Evolutionary conservation across 37 sponge, comb jelly and placozoan species (phyloP).

Genomic region (Cladorhizidae sp.): DNA sequence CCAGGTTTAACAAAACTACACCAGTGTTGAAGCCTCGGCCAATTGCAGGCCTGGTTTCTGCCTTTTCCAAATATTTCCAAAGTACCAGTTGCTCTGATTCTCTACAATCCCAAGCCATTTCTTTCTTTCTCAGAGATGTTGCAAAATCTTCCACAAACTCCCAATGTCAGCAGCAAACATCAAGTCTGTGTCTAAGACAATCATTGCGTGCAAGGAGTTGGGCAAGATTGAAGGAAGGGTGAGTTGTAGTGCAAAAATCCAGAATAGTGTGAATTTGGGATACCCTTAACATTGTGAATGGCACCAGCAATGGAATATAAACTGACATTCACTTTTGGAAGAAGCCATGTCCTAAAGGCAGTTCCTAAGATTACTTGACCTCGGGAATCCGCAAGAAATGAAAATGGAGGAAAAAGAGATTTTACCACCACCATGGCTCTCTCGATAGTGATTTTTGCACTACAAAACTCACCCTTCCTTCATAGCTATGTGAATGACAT

Average conservation of each 20-base stretch:
- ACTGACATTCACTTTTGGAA: no score
- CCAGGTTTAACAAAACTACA: no score
- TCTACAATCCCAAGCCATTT: no score
- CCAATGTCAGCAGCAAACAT: no score
- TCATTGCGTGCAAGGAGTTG: slow-evolving; percentile 38
- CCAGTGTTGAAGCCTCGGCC: no score
- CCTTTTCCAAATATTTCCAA: slow-evolving; percentile 80
- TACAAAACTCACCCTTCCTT: slow-evolving; percentile 83
- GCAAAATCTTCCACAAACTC: no score
- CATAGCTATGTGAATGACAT: slow-evolving; percentile 79
- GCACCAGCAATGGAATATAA: slow-evolving; percentile 36
- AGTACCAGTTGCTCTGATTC: no score
- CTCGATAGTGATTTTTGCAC: slow-evolving; percentile 48
- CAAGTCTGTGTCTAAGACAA: no score
- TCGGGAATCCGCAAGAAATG: slow-evolving; percentile 63
- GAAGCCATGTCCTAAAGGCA: slow-evolving; percentile 79
- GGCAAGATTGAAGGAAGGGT: slow-evolving; percentile 63
- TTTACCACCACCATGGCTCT: slow-evolving; percentile 60
- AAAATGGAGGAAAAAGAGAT: slow-evolving; percentile 86
- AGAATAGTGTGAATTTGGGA: slow-evolving; percentile 88
- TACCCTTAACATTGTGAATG: slow-evolving; percentile 43
- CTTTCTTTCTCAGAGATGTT: no score
- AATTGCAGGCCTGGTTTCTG: slow-evolving; percentile 83
- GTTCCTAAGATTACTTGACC: slow-evolving; percentile 40
- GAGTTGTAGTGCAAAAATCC: slow-evolving; percentile 85